A percentile compares a stretch with the other conserved stretches of the same genome.
phyloP scores from a whole-genome alignment of 2,113 vertebrate species.

The Lasiurus borealis region DNA sequence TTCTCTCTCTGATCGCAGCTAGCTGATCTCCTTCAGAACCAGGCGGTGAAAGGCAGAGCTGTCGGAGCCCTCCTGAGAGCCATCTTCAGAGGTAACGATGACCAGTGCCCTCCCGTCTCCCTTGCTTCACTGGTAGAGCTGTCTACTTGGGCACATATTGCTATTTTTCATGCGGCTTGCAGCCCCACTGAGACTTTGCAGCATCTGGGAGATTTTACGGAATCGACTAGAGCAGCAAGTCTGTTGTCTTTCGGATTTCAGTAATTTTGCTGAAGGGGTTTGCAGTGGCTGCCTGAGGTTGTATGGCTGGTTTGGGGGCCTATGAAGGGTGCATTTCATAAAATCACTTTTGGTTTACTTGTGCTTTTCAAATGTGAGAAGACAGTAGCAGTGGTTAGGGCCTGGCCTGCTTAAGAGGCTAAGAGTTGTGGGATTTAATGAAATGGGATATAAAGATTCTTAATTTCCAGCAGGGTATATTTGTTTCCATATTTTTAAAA shows the following conservation, averaged over 20 bases:
- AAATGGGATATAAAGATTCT: not conserved
- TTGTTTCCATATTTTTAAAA: not conserved
- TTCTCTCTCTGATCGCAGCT: constrained; percentile 85
- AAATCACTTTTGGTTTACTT: constrained; percentile 23
- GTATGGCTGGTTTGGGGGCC: not conserved
- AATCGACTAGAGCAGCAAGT: not conserved
- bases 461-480: not conserved
- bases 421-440: not conserved
- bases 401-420: not conserved
- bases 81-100: constrained; percentile 93
- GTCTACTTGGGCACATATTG: not conserved
- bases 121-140: not conserved
- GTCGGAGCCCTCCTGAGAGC: constrained; percentile 90
- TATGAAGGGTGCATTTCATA: not conserved
- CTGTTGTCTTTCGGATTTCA: not conserved
- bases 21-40: constrained; percentile 87
- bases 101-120: not conserved
- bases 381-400: not conserved
- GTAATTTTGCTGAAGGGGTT: not conserved
- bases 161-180: not conserved
- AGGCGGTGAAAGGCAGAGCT: constrained; percentile 91
- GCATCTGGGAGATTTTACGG: not conserved
- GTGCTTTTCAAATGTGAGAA: constrained; percentile 3
- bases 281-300: not conserved
- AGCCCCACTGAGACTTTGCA: not conserved